These are phyloP conservation scores for Enoplosus armatus DNA, from an alignment of 2,797 vertebrate genomes.

Conservation along the genomic window DNA sequence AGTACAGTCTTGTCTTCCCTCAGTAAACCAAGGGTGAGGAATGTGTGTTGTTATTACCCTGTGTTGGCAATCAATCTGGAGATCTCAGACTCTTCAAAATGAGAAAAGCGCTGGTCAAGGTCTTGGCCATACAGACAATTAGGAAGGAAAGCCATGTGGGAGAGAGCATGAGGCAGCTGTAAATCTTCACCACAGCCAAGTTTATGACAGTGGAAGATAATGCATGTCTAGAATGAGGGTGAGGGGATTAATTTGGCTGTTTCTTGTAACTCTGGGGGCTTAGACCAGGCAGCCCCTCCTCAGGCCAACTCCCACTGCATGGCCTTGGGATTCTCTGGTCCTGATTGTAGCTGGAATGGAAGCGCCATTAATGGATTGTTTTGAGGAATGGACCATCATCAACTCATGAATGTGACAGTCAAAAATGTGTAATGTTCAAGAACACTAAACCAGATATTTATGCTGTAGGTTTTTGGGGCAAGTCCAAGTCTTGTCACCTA, in stretches of 20 bases:
- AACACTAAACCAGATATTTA: neutral
- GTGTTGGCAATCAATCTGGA: constrained; percentile 70
- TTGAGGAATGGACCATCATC: constrained; percentile 47
- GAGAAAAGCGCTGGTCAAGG: constrained; percentile 73
- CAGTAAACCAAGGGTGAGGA: constrained; percentile 52
- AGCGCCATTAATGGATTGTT: constrained; percentile 54
- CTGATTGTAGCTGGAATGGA: constrained; percentile 67
- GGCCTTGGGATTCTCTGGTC: constrained; percentile 66
- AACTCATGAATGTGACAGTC: constrained; percentile 18
- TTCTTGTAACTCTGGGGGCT: constrained; percentile 70
- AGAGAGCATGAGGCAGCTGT: constrained; percentile 70
- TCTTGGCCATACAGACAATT: constrained; percentile 71
- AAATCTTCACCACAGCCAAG: constrained; percentile 82
- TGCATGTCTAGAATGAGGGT: constrained; percentile 72
- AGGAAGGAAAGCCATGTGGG: constrained; percentile 67
- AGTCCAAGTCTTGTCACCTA: neutral
- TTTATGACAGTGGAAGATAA: constrained; percentile 83
- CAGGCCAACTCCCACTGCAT: constrained; percentile 46
- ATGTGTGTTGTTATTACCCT: constrained; percentile 76
- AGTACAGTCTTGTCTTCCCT: constrained; percentile 57
- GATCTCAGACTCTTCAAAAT: constrained; percentile 55
- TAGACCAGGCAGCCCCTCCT: constrained; percentile 58
- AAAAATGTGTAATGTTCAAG: constrained; percentile 21
- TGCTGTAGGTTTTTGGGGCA: neutral
- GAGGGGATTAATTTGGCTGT: constrained; percentile 80